Base-by-base conservation (phyloP, 1,140 invertebrate species). In the Megathymus violae region DNA sequence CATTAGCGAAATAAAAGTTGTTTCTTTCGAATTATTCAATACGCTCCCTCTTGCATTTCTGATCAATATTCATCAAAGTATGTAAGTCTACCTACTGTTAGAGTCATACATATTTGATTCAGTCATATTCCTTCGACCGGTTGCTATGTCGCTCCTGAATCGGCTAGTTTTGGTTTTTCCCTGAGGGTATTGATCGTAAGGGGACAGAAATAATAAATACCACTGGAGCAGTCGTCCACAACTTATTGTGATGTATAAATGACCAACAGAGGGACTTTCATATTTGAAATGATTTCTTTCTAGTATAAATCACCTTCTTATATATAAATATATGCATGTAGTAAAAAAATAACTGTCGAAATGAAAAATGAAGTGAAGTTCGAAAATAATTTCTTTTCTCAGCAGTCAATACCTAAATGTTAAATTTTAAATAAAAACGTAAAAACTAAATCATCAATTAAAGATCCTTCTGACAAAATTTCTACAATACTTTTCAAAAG, bases 121-220 rank as follows among this genome's bases (percentile, higher is more conserved):
- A 4, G 11, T 46, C 43, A 47, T 36, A 59, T 43, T 19, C 54
- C 54, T 46, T 17, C 27, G 27, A 13, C 41, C 25, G 27, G 27
- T 11, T 15, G 47, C 41, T 36, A 34, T 59, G 54, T 36, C 50
- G 25, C 40, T 67, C 65, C 62, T 69, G 27, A 51, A 65, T 27
- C 36, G 66, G 56, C 69, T 69, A 78, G 36, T 81, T 69, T 64
- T 74, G 82, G 80, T 79, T 85, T 84, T 85, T 79, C 76, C 82
- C 78, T 69, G 47, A 52, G 64, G 41, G 47, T 75, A 82, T 79
- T 74, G 79, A 85, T 81, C 76, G 67, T 76, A 76, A 77, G 74
- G 79, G 79, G 75, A 67, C 27, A 69, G 67, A 63, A 44, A 64
- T 69, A 71, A 82, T 82, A 82, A 74, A 72, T 72, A 76, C 73